phyloP scores from a whole-genome alignment of 1,140 invertebrate species.

The Gonatopus flavifemur region DNA sequence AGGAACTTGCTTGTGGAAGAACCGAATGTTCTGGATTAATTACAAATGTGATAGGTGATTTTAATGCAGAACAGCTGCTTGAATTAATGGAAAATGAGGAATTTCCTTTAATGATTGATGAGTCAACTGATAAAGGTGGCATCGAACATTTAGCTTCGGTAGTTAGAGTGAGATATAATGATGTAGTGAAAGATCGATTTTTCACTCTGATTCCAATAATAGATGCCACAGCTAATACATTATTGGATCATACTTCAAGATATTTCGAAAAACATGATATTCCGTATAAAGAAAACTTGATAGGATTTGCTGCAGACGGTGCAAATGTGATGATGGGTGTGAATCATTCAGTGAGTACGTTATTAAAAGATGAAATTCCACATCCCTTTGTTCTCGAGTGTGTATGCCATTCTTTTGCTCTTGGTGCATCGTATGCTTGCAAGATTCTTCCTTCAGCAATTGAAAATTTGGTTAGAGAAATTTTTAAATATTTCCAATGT shows the following conservation, averaged over 20 bases:
- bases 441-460: slow-evolving; percentile 32
- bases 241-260: not conserved
- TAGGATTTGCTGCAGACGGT: slow-evolving; percentile 23
- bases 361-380: no score
- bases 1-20: slow-evolving; percentile 7
- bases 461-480: slow-evolving; percentile 19
- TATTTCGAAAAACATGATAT: slow-evolving; percentile 15
- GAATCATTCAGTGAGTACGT: not conserved
- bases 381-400: not conserved
- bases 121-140: slow-evolving; percentile 9
- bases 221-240: not conserved
- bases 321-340: slow-evolving; percentile 16
- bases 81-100: not conserved
- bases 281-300: slow-evolving; percentile 18
- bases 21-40: slow-evolving; percentile 10
- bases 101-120: slow-evolving; percentile 15
- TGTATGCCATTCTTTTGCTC: slow-evolving; percentile 39
- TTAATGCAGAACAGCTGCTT: slow-evolving; percentile 2
- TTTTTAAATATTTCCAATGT: slow-evolving; percentile 21
- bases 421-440: slow-evolving; percentile 45
- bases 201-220: not conserved
- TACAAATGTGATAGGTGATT: slow-evolving; percentile 1
- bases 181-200: slow-evolving; percentile 3
- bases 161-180: no score
- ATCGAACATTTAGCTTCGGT: slow-evolving; percentile 12